These are phyloP conservation scores for Heterohyrax brucei DNA, from an alignment of 2,797 vertebrate genomes.

Conservation along the genomic window DNA sequence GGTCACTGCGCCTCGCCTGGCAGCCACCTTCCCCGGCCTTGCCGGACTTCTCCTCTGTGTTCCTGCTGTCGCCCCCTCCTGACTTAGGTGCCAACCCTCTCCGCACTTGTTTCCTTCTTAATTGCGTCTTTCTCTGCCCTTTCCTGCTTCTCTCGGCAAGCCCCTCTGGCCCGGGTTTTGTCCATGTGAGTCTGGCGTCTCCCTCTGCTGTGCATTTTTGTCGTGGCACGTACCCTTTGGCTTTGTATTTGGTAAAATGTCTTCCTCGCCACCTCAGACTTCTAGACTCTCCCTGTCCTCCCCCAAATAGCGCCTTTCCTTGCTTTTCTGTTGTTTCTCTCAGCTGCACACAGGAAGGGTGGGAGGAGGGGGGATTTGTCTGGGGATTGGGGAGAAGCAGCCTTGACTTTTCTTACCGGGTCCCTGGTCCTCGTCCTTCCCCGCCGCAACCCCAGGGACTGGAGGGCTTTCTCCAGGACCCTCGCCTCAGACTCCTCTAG, in stretches of 20 bases:
- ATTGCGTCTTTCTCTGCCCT: background rate
- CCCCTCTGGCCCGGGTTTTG: background rate
- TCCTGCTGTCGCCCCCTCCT: background rate
- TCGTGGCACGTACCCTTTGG: background rate
- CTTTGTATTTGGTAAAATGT: conserved; percentile 14
- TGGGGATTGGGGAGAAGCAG: background rate
- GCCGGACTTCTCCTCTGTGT: conserved; percentile 41
- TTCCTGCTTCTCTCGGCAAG: background rate
- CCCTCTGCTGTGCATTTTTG: background rate
- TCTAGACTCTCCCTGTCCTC: background rate
- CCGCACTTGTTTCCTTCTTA: background rate
- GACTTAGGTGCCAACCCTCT: background rate
- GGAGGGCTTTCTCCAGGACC: background rate
- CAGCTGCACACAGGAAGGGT: background rate
- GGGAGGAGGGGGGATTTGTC: background rate
- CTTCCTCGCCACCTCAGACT: background rate
- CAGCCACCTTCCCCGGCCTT: conserved; percentile 24
- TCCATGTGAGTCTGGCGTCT: background rate
- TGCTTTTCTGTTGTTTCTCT: background rate
- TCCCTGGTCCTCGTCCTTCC: background rate
- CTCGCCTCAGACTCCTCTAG: conserved; percentile 9
- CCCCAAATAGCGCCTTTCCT: background rate
- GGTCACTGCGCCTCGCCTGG: background rate
- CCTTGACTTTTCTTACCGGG: background rate
- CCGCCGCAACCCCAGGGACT: background rate